Percentiles rank a stretch among this genome's conserved stretches.
Conservation (phyloP, 2,888 invertebrate genomes). For the Polymixis lichenea region DNA sequence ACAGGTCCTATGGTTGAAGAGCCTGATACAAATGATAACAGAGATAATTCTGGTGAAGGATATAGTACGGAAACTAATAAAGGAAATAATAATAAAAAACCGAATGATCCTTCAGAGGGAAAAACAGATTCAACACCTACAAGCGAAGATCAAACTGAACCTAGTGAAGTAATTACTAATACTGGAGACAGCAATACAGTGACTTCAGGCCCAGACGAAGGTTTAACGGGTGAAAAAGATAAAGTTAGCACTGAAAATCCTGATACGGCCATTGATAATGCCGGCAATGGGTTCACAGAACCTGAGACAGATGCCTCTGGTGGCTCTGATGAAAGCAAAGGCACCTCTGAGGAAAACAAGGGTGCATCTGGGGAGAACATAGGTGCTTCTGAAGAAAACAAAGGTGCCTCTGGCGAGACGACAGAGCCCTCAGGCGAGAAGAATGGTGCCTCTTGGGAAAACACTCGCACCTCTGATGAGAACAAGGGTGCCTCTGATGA, state of each 20-base stretch:
- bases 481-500: background rate
- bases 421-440: background rate
- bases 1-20: background rate
- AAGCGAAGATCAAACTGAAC: slow-evolving; percentile 14
- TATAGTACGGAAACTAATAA: slow-evolving; percentile 3
- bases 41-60: background rate
- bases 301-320: background rate
- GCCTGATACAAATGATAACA: background rate
- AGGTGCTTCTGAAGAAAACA: background rate
- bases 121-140: background rate
- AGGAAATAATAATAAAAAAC: background rate
- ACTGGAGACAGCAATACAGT: background rate
- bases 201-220: background rate
- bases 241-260: background rate
- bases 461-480: background rate
- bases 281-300: background rate
- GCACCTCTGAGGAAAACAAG: background rate
- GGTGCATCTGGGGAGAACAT: background rate
- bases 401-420: too few species aligned
- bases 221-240: slow-evolving; percentile 27
- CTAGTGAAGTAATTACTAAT: background rate
- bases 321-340: background rate
- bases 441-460: background rate
- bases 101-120: background rate
- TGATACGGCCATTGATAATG: background rate